Percentiles rank a stretch among this genome's conserved stretches.
phyloP scores from a whole-genome alignment of 92 coral and sea anemone species.

The Meandrina meandrites region DNA sequence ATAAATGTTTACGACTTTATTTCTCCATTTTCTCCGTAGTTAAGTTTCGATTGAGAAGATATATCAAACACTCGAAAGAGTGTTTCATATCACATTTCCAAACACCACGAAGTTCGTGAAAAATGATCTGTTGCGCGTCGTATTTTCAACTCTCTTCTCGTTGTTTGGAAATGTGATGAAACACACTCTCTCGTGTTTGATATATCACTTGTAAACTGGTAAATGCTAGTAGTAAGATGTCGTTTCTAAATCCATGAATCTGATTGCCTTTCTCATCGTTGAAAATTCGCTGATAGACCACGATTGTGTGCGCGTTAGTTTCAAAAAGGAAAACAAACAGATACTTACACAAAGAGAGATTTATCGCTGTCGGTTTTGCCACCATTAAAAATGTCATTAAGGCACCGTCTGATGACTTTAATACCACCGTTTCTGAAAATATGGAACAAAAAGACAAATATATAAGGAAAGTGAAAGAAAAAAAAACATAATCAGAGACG shows the following conservation, averaged over 20 bases:
- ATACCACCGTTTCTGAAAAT: constrained; percentile 64
- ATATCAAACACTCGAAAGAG: too few relatives aligned
- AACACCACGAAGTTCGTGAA: too few relatives aligned
- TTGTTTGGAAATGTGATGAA: too few relatives aligned
- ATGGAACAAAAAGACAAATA: neutral
- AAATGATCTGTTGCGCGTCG: too few relatives aligned
- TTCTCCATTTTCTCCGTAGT: too few relatives aligned
- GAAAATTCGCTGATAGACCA: neutral
- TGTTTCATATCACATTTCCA: too few relatives aligned
- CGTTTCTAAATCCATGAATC: neutral
- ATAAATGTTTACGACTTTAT: too few relatives aligned
- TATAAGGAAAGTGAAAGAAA: neutral
- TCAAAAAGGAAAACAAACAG: neutral
- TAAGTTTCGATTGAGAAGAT: too few relatives aligned
- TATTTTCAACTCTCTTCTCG: too few relatives aligned
- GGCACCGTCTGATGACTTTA: constrained; percentile 56
- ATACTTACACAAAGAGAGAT: constrained; percentile 62
- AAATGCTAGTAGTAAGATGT: neutral
- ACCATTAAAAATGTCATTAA: constrained; percentile 45
- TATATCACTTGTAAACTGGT: too few relatives aligned
- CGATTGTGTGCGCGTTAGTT: neutral
- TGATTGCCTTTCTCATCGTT: neutral
- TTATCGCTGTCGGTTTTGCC: constrained; percentile 56
- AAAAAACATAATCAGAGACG: neutral
- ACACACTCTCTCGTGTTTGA: too few relatives aligned